Percentiles rank a stretch among this genome's conserved stretches.
Evolutionary conservation across 1,140 invertebrate species (phyloP).

Genomic region (Agrypnia vestita): DNA sequence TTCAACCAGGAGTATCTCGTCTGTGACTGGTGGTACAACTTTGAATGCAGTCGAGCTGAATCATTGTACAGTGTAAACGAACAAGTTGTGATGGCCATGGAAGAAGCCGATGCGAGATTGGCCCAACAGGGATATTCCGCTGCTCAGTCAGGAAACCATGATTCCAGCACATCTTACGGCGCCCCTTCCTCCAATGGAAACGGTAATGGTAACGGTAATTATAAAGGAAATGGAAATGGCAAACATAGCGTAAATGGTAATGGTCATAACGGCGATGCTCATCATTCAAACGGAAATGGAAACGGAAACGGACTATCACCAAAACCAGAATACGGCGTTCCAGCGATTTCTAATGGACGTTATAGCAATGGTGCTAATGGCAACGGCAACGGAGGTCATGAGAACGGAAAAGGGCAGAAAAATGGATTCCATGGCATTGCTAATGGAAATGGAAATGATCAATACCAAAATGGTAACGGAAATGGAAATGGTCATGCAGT

Average conservation of each 20-base stretch:
- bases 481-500: slow-evolving; percentile 8
- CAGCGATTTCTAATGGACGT: not conserved
- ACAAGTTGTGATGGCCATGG: slow-evolving; percentile 51
- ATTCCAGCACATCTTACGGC: slow-evolving; percentile 46
- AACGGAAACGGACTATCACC: slow-evolving; percentile 1
- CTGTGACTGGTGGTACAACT: slow-evolving; percentile 76
- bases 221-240: slow-evolving; percentile 47
- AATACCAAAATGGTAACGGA: slow-evolving; percentile 38
- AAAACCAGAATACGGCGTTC: slow-evolving; percentile 32
- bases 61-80: slow-evolving; percentile 59
- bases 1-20: slow-evolving; percentile 75
- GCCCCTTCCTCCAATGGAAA: slow-evolving; percentile 43
- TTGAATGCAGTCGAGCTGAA: slow-evolving; percentile 68
- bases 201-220: slow-evolving; percentile 45
- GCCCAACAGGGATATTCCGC: slow-evolving; percentile 15
- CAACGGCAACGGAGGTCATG: slow-evolving; percentile 32
- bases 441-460: slow-evolving; percentile 32
- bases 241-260: slow-evolving; percentile 32
- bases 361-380: slow-evolving; percentile 21
- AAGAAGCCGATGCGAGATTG: slow-evolving; percentile 55
- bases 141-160: not conserved
- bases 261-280: not conserved
- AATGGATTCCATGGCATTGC: not conserved
- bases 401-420: slow-evolving; percentile 11
- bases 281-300: slow-evolving; percentile 26